A percentile compares a stretch with the other conserved stretches of the same genome.
These are phyloP conservation scores for Pseudeuparius sepicola DNA, from an alignment of 2,888 invertebrate genomes.

Conservation along the genomic window DNA sequence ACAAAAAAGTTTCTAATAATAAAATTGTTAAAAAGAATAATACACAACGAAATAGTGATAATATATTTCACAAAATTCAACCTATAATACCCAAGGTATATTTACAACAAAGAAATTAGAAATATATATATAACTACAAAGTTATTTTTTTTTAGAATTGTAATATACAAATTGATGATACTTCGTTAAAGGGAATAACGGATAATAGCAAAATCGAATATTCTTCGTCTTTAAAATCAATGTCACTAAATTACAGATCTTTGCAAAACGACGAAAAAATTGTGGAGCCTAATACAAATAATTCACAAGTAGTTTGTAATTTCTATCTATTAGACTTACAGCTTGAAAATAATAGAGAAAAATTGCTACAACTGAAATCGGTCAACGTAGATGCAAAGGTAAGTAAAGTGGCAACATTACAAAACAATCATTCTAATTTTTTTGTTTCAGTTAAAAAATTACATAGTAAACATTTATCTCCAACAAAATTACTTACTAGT, in stretches of 20 bases:
- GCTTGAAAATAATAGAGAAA: slow-evolving; percentile 49
- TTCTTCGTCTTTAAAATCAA: slow-evolving; percentile 44
- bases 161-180: slow-evolving; percentile 58
- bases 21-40: too few species aligned
- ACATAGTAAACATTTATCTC: slow-evolving; percentile 54
- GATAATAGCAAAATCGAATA: slow-evolving; percentile 61
- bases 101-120: too few species aligned
- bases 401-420: slow-evolving; percentile 15
- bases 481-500: slow-evolving; percentile 60
- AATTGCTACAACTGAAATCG: slow-evolving; percentile 46
- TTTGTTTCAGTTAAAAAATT: slow-evolving; percentile 45
- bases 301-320: slow-evolving; percentile 53
- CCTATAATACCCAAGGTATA: slow-evolving; percentile 75
- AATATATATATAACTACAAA: too few species aligned
- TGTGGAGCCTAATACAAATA: too few species aligned
- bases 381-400: slow-evolving; percentile 58
- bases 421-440: slow-evolving; percentile 10
- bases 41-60: background rate
- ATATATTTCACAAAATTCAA: slow-evolving; percentile 47
- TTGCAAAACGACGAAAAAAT: slow-evolving; percentile 27
- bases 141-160: slow-evolving; percentile 49
- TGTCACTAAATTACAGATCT: slow-evolving; percentile 32
- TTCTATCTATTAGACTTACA: slow-evolving; percentile 54
- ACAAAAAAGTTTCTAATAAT: too few species aligned
- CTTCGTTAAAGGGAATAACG: slow-evolving; percentile 57